phyloP scores from a whole-genome alignment of 1,140 invertebrate genomes.

The Ooceraea biroi region DNA sequence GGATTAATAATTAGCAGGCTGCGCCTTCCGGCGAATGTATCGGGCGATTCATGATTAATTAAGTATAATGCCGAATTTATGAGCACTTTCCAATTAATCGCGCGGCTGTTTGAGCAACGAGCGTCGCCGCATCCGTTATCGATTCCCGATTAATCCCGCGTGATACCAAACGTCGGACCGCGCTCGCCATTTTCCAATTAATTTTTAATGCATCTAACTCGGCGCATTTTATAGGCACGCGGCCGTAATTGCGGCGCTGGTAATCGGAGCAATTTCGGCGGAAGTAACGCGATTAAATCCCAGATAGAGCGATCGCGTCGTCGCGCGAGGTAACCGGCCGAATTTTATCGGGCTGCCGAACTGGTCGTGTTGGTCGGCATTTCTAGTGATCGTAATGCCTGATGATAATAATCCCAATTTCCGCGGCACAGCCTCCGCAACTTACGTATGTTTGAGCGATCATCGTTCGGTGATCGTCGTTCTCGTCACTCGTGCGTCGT shows the following conservation, averaged over 20 bases:
- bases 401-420: no score
- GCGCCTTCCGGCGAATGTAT: slow-evolving; percentile 19
- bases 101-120: slow-evolving; percentile 15
- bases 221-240: background rate
- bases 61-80: slow-evolving; percentile 34
- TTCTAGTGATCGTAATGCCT: no score
- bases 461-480: background rate
- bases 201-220: slow-evolving; percentile 36
- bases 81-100: slow-evolving; percentile 50
- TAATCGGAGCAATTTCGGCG: background rate
- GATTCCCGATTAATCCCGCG: slow-evolving; percentile 51
- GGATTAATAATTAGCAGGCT: slow-evolving; percentile 30
- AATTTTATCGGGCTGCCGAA: background rate
- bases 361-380: background rate
- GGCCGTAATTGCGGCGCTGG: background rate
- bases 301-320: background rate
- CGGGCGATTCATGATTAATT: slow-evolving; percentile 37
- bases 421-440: background rate
- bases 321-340: background rate
- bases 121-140: slow-evolving; percentile 3
- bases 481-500: background rate
- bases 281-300: background rate
- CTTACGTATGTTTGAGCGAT: background rate
- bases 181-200: slow-evolving; percentile 36
- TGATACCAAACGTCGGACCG: slow-evolving; percentile 11